phyloP scores from a whole-genome alignment of 2,797 vertebrate genomes.

The Ctenopoma multispine region DNA sequence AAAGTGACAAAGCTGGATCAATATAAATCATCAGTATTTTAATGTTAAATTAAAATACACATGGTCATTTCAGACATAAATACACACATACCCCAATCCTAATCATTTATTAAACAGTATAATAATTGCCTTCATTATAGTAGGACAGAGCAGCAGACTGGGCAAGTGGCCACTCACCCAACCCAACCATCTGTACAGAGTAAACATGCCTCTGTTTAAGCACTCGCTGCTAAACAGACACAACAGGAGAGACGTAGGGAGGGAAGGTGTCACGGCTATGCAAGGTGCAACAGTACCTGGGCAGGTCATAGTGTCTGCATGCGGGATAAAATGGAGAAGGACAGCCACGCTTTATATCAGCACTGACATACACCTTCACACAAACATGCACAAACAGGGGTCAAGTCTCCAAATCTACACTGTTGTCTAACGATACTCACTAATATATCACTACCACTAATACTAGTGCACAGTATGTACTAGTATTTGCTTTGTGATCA shows the following conservation, averaged over 20 bases:
- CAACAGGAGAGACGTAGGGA: neutral
- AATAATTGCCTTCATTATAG: neutral
- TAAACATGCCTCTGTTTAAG: conserved; percentile 12
- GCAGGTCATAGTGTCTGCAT: conserved; percentile 78
- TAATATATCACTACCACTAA: no score
- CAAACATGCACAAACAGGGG: neutral
- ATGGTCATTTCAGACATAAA: conserved; percentile 1
- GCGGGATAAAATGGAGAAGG: conserved; percentile 69
- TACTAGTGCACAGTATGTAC: neutral
- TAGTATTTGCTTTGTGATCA: conserved; percentile 4
- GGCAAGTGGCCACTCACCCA: neutral
- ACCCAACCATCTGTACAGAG: conserved; percentile 2
- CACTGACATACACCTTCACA: conserved; percentile 20
- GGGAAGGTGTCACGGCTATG: conserved; percentile 6
- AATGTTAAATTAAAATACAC: neutral
- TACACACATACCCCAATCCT: neutral
- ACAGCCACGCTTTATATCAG: conserved; percentile 70
- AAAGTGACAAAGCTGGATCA: neutral
- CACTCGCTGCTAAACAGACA: neutral
- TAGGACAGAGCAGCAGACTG: neutral
- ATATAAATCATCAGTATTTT: neutral
- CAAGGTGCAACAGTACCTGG: conserved; percentile 74
- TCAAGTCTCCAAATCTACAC: neutral
- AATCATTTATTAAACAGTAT: neutral
- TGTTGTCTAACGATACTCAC: neutral